A percentile compares a stretch with the other conserved stretches of the same genome.
Conservation (phyloP, 2,113 vertebrate genomes). For the Cyanoliseus patagonus region DNA sequence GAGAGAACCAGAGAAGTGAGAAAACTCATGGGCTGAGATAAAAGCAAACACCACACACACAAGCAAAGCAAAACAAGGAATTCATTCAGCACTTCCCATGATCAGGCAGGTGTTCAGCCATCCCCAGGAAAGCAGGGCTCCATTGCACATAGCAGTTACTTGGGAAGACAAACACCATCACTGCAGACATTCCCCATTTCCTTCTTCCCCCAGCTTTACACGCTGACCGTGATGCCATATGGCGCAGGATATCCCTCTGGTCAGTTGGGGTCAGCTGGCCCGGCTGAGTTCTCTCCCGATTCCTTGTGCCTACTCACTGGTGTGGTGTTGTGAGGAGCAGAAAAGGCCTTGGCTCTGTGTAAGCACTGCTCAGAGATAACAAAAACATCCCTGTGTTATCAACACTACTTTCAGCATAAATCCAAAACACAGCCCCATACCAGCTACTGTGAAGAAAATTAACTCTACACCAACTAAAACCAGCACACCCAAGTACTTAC, state of each 20-base stretch:
- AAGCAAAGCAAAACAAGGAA: background rate
- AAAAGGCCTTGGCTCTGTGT: background rate
- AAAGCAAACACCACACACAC: background rate
- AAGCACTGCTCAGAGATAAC: background rate
- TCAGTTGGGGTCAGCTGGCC: background rate
- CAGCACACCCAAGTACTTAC: background rate
- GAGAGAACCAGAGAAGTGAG: background rate
- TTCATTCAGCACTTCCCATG: background rate
- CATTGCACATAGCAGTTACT: background rate
- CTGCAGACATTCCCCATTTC: background rate
- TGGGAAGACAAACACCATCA: background rate
- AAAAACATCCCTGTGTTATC: background rate
- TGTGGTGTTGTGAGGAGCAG: background rate
- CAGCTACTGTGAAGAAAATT: background rate
- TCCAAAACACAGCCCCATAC: background rate
- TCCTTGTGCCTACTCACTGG: background rate
- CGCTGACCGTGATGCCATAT: accelerated
- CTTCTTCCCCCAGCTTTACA: background rate
- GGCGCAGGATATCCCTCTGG: background rate
- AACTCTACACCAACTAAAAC: background rate
- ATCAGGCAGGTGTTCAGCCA: background rate
- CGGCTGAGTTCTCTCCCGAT: background rate
- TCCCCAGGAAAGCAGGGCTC: background rate
- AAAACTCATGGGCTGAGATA: background rate
- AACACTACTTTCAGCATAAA: background rate